Evolutionary conservation across 1,140 invertebrate genomes (phyloP).

Genomic region (Megalopta genalis): DNA sequence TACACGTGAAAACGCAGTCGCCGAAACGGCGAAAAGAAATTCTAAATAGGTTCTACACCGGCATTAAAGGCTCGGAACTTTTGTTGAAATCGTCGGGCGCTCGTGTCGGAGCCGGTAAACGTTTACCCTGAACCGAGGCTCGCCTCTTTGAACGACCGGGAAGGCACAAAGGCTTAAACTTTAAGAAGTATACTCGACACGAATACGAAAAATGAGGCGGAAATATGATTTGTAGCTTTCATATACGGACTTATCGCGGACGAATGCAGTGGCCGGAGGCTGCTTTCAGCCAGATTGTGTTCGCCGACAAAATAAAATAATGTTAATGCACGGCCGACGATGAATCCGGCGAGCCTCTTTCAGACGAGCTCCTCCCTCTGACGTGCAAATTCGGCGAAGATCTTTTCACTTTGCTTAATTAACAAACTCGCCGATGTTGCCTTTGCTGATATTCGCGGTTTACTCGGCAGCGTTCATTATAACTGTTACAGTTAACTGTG

Average conservation of each 20-base stretch:
- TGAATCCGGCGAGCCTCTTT: neutral
- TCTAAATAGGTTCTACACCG: neutral
- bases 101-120: slow-evolving; percentile 5
- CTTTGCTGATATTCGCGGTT: too few species aligned
- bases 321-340: slow-evolving; percentile 14
- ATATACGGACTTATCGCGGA: neutral
- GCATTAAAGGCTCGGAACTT: neutral
- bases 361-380: neutral
- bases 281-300: neutral
- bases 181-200: slow-evolving; percentile 33
- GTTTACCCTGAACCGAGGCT: slow-evolving; percentile 8
- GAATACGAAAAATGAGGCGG: slow-evolving; percentile 40
- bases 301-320: neutral
- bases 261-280: neutral
- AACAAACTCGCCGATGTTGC: neutral
- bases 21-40: neutral
- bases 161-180: slow-evolving; percentile 10
- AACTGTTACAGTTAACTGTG: neutral
- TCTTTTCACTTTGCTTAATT: neutral
- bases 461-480: neutral
- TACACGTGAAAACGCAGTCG: neutral
- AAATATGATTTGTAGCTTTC: slow-evolving; percentile 29
- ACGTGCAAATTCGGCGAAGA: slow-evolving; percentile 8
- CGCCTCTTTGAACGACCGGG: slow-evolving; percentile 16
- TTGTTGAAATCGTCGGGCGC: neutral